These are phyloP conservation scores for Mythimna impura DNA, from an alignment of 2,888 invertebrate genomes.

Conservation along the genomic window DNA sequence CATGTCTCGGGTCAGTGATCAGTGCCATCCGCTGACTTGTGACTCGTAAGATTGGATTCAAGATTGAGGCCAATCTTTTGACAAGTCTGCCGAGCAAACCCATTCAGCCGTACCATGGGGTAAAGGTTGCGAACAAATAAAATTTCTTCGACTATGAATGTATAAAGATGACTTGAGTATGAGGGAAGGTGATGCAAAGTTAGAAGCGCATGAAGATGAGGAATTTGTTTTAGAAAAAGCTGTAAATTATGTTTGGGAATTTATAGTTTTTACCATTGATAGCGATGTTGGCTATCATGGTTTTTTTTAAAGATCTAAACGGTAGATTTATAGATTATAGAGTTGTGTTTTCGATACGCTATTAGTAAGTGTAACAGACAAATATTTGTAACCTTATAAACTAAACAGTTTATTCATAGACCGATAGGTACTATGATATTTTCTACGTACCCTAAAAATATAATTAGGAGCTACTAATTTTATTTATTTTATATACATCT, in stretches of 20 bases:
- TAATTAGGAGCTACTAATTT: too few relatives aligned
- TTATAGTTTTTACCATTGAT: neutral
- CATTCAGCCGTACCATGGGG: conserved; percentile 50
- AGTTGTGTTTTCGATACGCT: neutral
- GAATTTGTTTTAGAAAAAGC: conserved; percentile 3
- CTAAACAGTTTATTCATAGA: too few relatives aligned
- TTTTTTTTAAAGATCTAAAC: neutral
- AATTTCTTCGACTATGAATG: conserved; percentile 53
- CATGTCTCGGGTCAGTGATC: conserved; percentile 61
- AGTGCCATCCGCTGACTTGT: conserved; percentile 53
- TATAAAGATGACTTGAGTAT: conserved; percentile 43
- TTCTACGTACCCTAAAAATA: too few relatives aligned
- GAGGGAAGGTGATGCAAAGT: conserved; percentile 24
- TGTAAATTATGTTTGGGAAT: neutral
- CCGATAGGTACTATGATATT: too few relatives aligned
- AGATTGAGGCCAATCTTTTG: conserved; percentile 64
- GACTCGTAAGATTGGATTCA: conserved; percentile 65
- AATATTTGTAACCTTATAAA: neutral
- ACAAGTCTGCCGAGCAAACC: conserved; percentile 58
- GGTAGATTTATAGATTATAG: neutral
- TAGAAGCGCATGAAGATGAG: conserved; percentile 7
- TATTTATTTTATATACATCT: too few relatives aligned
- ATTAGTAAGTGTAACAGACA: neutral
- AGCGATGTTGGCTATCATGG: neutral
- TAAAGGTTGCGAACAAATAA: conserved; percentile 63